Conservation (phyloP, 2,888 invertebrate species). For the Hecatera dysodea region DNA sequence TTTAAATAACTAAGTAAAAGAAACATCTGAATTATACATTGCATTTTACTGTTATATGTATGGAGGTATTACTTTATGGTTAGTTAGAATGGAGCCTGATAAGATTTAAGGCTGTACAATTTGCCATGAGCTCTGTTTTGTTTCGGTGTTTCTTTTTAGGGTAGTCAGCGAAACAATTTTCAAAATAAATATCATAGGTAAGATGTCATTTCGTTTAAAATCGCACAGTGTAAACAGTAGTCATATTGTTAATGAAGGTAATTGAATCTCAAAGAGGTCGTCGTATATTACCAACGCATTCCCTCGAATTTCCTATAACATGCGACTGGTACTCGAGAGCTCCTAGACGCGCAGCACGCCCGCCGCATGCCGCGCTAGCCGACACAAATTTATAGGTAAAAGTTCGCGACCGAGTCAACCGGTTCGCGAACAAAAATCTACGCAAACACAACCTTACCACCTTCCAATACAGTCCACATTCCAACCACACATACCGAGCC, state of each 20-base stretch:
- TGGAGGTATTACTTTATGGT: background rate
- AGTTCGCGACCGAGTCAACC: conserved; percentile 90
- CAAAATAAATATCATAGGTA: too few species aligned
- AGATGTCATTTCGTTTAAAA: too few species aligned
- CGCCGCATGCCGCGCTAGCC: conserved; percentile 83
- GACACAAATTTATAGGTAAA: conserved; percentile 91
- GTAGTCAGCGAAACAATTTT: too few species aligned
- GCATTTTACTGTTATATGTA: too few species aligned
- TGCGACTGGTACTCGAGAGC: conserved; percentile 76
- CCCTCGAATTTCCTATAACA: conserved; percentile 71
- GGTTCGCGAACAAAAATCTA: conserved; percentile 74
- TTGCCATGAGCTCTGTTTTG: too few species aligned
- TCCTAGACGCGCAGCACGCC: conserved; percentile 82
- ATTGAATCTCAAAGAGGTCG: background rate
- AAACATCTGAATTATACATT: too few species aligned
- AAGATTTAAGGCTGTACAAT: background rate
- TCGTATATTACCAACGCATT: conserved; percentile 42
- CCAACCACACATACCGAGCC: conserved; percentile 69
- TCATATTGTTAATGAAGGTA: background rate
- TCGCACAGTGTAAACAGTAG: background rate
- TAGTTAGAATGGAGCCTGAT: background rate
- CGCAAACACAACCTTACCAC: conserved; percentile 78
- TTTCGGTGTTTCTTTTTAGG: too few species aligned
- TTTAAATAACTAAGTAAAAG: too few species aligned
- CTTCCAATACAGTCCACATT: conserved; percentile 77